A percentile compares a stretch with the other conserved stretches of the same genome.
Conservation (phyloP, 1,140 invertebrate species). For the Arctopsyche grandis region DNA sequence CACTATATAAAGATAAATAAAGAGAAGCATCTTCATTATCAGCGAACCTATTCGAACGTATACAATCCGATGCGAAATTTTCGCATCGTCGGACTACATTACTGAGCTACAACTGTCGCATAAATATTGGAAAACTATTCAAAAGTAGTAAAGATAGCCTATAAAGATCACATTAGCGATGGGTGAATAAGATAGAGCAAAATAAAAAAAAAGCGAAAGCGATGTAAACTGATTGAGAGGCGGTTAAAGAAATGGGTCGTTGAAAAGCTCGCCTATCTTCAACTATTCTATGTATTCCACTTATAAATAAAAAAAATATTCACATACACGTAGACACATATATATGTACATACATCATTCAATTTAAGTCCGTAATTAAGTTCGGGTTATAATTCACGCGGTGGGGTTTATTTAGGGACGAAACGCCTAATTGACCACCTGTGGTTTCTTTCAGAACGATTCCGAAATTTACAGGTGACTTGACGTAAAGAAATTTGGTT, state of each 20-base stretch:
- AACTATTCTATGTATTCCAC: neutral
- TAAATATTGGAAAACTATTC: conserved; percentile 28
- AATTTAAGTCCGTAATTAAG: conserved; percentile 7
- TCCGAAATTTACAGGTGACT: conserved; percentile 13
- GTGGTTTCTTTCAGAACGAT: conserved; percentile 16
- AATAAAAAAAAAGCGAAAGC: conserved; percentile 11
- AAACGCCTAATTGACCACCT: conserved; percentile 29
- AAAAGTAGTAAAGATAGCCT: conserved; percentile 12
- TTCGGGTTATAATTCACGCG: conserved; percentile 15
- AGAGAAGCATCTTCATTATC: conserved; percentile 1
- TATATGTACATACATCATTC: neutral
- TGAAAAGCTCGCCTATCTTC: neutral
- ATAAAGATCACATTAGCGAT: conserved; percentile 24
- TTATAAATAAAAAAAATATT: neutral
- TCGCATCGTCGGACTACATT: neutral
- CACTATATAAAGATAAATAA: too few species aligned
- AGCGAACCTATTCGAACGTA: too few species aligned
- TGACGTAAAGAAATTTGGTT: neutral
- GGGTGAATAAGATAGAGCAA: neutral
- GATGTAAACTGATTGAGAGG: conserved; percentile 10
- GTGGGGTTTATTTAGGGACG: conserved; percentile 15
- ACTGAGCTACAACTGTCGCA: neutral
- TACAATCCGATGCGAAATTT: neutral
- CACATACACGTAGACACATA: neutral
- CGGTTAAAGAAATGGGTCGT: neutral